Evolutionary conservation across 2,113 vertebrate genomes (phyloP).

Genomic region (Asarcornis scutulata): DNA sequence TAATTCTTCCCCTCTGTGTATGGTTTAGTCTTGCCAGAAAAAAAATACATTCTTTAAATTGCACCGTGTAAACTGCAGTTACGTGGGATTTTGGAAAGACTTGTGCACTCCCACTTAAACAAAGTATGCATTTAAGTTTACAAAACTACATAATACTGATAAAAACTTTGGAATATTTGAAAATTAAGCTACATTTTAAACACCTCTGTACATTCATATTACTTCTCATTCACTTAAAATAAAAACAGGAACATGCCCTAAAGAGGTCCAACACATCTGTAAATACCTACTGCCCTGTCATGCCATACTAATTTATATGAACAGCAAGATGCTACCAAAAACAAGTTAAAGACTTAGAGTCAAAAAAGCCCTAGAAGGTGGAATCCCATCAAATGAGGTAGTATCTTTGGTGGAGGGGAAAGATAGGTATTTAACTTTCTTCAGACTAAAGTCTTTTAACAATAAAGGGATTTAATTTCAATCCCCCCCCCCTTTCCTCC

Average conservation of each 20-base stretch:
- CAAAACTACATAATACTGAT: constrained; percentile 76
- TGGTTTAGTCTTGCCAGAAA: constrained; percentile 46
- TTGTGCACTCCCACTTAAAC: constrained; percentile 72
- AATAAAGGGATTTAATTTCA: not conserved
- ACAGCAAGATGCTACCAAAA: constrained; percentile 70
- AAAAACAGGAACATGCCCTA: constrained; percentile 68
- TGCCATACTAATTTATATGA: constrained; percentile 57
- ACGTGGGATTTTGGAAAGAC: constrained; percentile 66
- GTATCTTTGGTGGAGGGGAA: constrained; percentile 59
- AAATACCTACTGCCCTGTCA: constrained; percentile 53
- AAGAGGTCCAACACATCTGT: constrained; percentile 41
- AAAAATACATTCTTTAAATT: constrained; percentile 62
- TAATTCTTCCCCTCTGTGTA: constrained; percentile 9
- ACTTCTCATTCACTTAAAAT: constrained; percentile 65
- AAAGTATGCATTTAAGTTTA: constrained; percentile 69
- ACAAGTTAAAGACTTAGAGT: constrained; percentile 72
- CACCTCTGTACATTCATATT: constrained; percentile 71
- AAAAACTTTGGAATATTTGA: constrained; percentile 77
- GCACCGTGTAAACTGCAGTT: constrained; percentile 71
- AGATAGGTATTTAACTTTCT: not conserved
- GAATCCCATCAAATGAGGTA: constrained; percentile 84
- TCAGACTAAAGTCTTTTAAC: constrained; percentile 18
- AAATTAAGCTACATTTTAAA: constrained; percentile 75
- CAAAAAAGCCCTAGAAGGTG: constrained; percentile 70
- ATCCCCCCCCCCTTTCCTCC: not conserved